Evolutionary conservation across 2,113 vertebrate species (phyloP).

Genomic region (Oncorhynchus kisutch): DNA sequence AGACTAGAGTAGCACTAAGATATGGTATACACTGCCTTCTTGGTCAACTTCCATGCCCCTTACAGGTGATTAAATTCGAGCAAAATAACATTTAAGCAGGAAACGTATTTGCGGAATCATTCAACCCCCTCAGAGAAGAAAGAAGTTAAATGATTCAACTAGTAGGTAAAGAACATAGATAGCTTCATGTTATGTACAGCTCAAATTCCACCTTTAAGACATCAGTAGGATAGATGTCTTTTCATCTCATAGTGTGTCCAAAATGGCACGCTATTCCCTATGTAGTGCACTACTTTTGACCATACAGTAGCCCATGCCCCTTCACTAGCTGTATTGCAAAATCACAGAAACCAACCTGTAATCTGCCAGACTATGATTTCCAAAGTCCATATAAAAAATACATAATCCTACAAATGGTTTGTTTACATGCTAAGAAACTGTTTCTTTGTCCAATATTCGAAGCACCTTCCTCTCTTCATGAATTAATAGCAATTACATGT

Average conservation of each 20-base stretch:
- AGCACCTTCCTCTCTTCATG: conserved; percentile 10
- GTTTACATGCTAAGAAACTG: not conserved
- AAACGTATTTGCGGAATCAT: not conserved
- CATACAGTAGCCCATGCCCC: not conserved
- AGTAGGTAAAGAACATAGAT: not conserved
- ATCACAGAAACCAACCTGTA: too few relatives aligned
- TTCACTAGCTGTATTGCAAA: too few relatives aligned
- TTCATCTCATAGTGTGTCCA: too few relatives aligned
- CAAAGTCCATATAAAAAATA: not conserved
- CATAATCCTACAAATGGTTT: not conserved
- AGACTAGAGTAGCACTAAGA: too few relatives aligned
- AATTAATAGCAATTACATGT: conserved; percentile 36
- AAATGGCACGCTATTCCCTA: too few relatives aligned
- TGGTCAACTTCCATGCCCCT: not conserved
- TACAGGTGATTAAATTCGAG: not conserved
- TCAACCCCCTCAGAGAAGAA: not conserved
- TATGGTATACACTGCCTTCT: not conserved
- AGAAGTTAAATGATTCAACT: not conserved
- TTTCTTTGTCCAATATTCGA: not conserved
- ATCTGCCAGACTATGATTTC: too few relatives aligned
- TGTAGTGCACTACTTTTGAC: too few relatives aligned
- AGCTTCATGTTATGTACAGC: not conserved
- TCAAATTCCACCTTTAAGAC: too few relatives aligned
- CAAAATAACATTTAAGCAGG: not conserved
- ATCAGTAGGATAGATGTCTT: too few relatives aligned